phyloP scores from a whole-genome alignment of 2,113 vertebrate species.

The Ophiodon elongatus region DNA sequence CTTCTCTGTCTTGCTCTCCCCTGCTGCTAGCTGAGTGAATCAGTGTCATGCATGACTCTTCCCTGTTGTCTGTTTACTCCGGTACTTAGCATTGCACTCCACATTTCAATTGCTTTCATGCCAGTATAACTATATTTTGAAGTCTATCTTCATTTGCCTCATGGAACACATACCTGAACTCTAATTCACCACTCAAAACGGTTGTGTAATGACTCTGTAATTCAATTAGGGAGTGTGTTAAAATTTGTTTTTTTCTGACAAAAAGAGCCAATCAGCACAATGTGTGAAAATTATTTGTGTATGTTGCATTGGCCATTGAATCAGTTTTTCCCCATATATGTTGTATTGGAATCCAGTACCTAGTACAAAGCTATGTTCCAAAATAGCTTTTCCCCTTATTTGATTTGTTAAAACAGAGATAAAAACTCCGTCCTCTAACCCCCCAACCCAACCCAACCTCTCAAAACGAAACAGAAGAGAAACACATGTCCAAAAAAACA shows the following conservation, averaged over 20 bases:
- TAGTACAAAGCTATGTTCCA: no score
- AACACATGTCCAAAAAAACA: no score
- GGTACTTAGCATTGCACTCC: conserved; percentile 42
- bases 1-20: conserved; percentile 37
- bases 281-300: not conserved
- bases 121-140: conserved; percentile 40
- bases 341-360: no score
- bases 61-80: conserved; percentile 52
- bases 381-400: no score
- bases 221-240: conserved; percentile 43
- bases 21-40: conserved; percentile 55
- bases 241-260: conserved; percentile 20
- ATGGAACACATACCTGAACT: conserved; percentile 30
- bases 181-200: conserved; percentile 33
- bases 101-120: conserved; percentile 54
- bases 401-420: no score
- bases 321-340: not conserved
- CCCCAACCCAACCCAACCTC: no score
- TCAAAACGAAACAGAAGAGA: no score
- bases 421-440: no score
- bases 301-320: not conserved
- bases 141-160: conserved; percentile 58
- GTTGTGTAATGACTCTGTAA: conserved; percentile 39
- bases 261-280: conserved; percentile 1
- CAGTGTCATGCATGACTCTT: conserved; percentile 57